Conservation (phyloP, 2,888 invertebrate genomes). For the Loripinus fragilis region DNA sequence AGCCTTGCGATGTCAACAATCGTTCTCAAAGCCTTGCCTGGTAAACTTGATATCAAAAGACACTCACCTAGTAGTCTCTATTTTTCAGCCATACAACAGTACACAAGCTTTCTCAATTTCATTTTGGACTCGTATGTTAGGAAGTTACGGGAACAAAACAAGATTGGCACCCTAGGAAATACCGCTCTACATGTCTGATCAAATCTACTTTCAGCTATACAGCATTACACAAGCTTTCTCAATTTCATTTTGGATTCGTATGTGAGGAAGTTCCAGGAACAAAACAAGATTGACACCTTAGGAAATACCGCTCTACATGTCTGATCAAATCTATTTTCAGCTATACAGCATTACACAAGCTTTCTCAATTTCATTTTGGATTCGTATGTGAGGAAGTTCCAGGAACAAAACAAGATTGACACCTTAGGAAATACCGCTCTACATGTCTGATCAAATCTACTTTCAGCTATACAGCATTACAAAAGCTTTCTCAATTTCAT, state of each 20-base stretch:
- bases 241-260: neutral
- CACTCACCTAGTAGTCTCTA: no score
- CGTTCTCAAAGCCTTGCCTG: no score
- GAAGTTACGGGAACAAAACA: slow-evolving; percentile 45
- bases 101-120: neutral
- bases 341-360: neutral
- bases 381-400: neutral
- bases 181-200: slow-evolving; percentile 64
- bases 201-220: neutral
- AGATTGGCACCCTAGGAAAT: slow-evolving; percentile 66
- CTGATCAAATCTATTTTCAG: no score
- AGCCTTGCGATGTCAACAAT: no score
- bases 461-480: neutral
- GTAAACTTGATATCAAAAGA: no score
- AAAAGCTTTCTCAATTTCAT: neutral
- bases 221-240: neutral
- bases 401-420: slow-evolving; percentile 61
- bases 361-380: neutral
- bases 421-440: slow-evolving; percentile 71
- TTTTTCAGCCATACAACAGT: neutral
- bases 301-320: no score
- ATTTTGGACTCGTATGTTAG: neutral
- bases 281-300: slow-evolving; percentile 58
- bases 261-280: slow-evolving; percentile 27
- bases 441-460: no score